Base-by-base conservation (phyloP, 2,888 invertebrate genomes). In the Anagyrus pseudococci region DNA sequence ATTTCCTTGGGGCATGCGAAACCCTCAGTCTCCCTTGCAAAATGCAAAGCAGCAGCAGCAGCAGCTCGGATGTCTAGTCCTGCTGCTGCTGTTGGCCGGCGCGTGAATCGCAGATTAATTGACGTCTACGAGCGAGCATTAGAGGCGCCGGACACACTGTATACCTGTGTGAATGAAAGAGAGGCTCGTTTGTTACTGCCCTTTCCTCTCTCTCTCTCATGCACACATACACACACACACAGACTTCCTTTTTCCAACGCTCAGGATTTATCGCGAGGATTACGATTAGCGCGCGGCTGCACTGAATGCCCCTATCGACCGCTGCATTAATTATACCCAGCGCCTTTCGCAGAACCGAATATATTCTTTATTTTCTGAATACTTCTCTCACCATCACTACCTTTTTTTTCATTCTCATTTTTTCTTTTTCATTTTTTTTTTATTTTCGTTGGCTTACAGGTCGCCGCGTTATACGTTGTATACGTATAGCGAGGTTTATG, bases 61-160 rank as follows among this genome's bases (percentile, higher is more conserved):
- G 20, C 40, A 20, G 20, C 15, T 4, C 10, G 43, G 43, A 49
- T 22, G 48, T 19, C 44, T 20, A 25, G 15, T 17, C 1, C 29
- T 17, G 25, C 10, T n/a, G 48, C 48, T 17, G 19, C 33, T 2
- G 13, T 19, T 40, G 26, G 25, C 29, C 13, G 1, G 37, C 23
- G 26, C 13, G 50, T 22, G 52, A 53, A 57, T 6, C 40, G 23
- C 40, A 52, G 50, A 62, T 62, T 62, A 62, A 62, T 57, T 46
- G 62, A 52, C 57, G 53, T 57, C 41, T 53, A 25, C 62, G 22
- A 53, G 57, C 41, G 52, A 20, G 56, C 46, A 37, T 54, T 56
- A 46, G 41, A 37, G 13, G 15, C 8, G 25, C 8, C 19, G 20
- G 22, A 19, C 8, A 17, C n/a, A 10, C 17, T 7, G 22, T 17